These are phyloP conservation scores for Nomada fucata DNA, from an alignment of 2,888 invertebrate genomes.

Conservation along the genomic window DNA sequence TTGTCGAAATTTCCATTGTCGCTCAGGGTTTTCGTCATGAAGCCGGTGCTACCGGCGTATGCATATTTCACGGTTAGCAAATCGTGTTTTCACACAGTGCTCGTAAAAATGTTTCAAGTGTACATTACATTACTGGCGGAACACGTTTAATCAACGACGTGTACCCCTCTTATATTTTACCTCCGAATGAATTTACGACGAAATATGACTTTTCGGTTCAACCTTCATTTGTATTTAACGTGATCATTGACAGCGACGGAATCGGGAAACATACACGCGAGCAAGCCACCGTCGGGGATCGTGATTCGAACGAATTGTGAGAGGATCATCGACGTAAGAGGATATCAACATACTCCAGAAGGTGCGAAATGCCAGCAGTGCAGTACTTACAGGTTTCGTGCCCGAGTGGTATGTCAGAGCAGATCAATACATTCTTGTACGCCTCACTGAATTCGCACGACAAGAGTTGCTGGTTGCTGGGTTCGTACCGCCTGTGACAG, in stretches of 20 bases:
- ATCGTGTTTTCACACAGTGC: background rate
- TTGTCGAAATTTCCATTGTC: constrained; percentile 39
- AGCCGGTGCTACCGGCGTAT: constrained; percentile 9
- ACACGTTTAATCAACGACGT: background rate
- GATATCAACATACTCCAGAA: constrained; percentile 68
- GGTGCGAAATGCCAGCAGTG: constrained; percentile 79
- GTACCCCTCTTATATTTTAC: background rate
- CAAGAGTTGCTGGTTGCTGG: constrained; percentile 72
- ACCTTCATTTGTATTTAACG: background rate
- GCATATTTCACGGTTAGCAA: constrained; percentile 20
- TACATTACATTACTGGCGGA: background rate
- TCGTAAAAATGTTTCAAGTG: background rate
- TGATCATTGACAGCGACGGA: background rate
- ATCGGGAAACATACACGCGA: background rate
- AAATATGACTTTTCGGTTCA: background rate
- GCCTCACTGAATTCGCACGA: constrained; percentile 79
- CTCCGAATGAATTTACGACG: background rate
- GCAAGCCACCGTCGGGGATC: constrained; percentile 6
- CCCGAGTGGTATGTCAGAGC: constrained; percentile 80
- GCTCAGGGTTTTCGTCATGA: constrained; percentile 16
- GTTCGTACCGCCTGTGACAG: constrained; percentile 71
- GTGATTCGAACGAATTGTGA: constrained; percentile 45
- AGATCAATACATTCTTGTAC: constrained; percentile 83
- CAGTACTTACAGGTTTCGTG: constrained; percentile 78
- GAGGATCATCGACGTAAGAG: constrained; percentile 53